Base-by-base conservation (phyloP, 1,140 invertebrate species). In the Samia ricini region DNA sequence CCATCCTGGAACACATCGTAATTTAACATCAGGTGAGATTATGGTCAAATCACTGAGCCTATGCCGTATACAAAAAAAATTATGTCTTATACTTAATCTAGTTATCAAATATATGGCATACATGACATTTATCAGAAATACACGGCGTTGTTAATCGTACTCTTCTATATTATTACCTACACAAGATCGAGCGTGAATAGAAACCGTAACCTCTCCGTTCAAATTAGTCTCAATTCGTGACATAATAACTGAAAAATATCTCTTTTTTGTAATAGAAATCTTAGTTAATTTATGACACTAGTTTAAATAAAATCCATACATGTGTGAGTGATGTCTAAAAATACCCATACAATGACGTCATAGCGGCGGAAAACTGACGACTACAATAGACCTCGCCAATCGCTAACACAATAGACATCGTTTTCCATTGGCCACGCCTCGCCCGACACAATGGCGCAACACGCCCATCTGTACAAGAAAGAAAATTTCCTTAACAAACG, bases 401-500 rank as follows among this genome's bases (percentile, higher is more conserved):
- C 69, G 52, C 61, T 71, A 42, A 71, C 72, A 89, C 85, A 88
- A 89, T 85, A 84, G 87, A 88, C 56, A n/a, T n/a, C 70, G 72
- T 72, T 85, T 82, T 78, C 74, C 77, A 60, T 24, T 69, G 68
- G 79, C 86, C 86, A 89, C 86, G 86, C 86, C 86, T 87, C 72
- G 69, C 20, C 48, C 64, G 42, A 57, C 61, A 76, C 79, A 83
- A 85, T 83, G 63, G 66, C 60, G 63, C 76, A 71, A 81, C 77
- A 88, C 85, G 85, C 85, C 87, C 87, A 82, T 81, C 61, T 60
- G 61, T 42, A 42, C 33, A 15, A 42, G 36, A 64, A 89, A 87
- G 84, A 87, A 89, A 89, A 87, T 85, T 87, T 89, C 76, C 83
- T 87, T 80, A 82, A 83, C 77, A 79, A 80, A 77, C 74, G 75